A percentile compares a stretch with the other conserved stretches of the same genome.
phyloP scores from a whole-genome alignment of 2,113 vertebrate species.

The Dicaeum eximium region DNA sequence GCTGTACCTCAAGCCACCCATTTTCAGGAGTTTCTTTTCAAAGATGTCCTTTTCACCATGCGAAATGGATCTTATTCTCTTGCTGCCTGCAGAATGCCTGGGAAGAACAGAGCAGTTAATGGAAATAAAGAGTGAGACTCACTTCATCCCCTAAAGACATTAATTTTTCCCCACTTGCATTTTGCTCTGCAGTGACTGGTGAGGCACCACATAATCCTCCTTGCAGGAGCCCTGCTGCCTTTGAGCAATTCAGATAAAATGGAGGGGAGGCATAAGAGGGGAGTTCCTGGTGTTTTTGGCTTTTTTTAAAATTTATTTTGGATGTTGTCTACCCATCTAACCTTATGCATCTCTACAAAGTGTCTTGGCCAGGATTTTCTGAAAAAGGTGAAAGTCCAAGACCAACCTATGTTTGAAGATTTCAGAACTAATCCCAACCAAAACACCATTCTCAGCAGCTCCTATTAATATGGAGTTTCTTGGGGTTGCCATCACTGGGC shows the following conservation, averaged over 20 bases:
- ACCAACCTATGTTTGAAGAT: background rate
- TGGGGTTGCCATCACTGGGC: background rate
- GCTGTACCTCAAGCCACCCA: background rate
- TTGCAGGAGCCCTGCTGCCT: background rate
- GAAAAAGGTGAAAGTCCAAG: background rate
- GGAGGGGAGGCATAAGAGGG: background rate
- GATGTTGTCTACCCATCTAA: background rate
- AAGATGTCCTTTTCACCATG: background rate
- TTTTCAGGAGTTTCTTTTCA: background rate
- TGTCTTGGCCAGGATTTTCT: background rate
- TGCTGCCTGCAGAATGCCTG: background rate
- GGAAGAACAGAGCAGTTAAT: background rate
- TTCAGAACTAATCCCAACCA: background rate
- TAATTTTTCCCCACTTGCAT: background rate
- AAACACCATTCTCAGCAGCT: background rate
- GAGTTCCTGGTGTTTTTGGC: background rate
- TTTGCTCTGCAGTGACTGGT: background rate
- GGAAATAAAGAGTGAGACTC: background rate
- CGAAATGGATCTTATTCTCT: background rate
- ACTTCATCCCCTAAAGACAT: background rate
- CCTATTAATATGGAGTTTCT: background rate
- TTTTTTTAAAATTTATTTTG: background rate
- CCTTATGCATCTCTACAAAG: background rate
- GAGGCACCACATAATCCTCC: background rate
- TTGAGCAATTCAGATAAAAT: background rate